A percentile compares a stretch with the other conserved stretches of the same genome.
These are phyloP conservation scores for Amphiprion ocellaris DNA, from an alignment of 2,113 vertebrate species.

Conservation along the genomic window DNA sequence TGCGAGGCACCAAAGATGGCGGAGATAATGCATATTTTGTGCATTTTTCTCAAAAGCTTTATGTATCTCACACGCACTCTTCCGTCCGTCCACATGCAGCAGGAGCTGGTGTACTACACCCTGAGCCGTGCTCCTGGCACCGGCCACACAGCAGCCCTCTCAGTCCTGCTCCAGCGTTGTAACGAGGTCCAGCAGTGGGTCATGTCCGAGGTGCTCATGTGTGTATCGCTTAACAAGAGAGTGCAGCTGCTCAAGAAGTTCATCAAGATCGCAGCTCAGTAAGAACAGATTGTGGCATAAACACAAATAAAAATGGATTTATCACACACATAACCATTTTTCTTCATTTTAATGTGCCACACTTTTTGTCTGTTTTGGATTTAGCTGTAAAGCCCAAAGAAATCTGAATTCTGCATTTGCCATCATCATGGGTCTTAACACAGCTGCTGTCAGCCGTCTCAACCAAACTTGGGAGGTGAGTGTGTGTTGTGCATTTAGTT, in stretches of 20 bases:
- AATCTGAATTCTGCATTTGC: conserved; percentile 99
- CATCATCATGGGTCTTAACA: conserved; percentile 99
- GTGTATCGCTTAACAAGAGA: conserved; percentile 93
- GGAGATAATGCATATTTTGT: not conserved
- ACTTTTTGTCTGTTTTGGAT: conserved; percentile 7
- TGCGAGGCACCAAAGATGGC: no score
- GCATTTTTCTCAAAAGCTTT: not conserved
- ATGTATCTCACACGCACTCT: not conserved
- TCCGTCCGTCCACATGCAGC: conserved; percentile 83
- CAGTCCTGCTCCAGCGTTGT: conserved; percentile 94
- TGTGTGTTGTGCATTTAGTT: not conserved
- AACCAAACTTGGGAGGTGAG: conserved; percentile 98
- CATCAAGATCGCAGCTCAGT: conserved; percentile 99
- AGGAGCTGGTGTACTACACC: conserved; percentile 97
- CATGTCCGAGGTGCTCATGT: conserved; percentile 96
- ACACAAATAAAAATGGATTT: not conserved
- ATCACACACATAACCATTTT: not conserved
- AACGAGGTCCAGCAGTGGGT: conserved; percentile 99
- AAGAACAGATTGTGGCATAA: conserved; percentile 73
- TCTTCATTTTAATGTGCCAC: not conserved
- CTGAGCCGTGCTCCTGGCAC: conserved; percentile 91
- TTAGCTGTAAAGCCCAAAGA: conserved; percentile 96
- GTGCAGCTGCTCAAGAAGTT: conserved; percentile 99
- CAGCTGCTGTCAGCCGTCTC: conserved; percentile 94
- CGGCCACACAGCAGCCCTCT: conserved; percentile 91